Percentiles rank a stretch among this genome's conserved stretches.
Evolutionary conservation across 2,888 invertebrate genomes (phyloP).

Genomic region (Stramonita haemastoma): DNA sequence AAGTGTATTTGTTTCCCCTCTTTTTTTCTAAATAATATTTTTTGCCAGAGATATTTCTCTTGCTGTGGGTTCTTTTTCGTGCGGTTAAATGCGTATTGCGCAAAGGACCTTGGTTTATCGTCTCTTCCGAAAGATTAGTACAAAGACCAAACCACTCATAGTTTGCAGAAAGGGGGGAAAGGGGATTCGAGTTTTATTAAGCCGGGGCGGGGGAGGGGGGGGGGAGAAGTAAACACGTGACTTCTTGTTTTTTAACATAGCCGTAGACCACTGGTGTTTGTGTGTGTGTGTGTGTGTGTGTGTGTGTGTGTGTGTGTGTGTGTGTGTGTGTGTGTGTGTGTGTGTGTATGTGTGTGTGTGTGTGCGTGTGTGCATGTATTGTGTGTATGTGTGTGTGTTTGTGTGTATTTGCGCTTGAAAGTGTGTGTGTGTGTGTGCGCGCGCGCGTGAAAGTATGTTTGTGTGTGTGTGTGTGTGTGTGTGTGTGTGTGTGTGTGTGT

Average conservation of each 20-base stretch:
- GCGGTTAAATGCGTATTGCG: too few relatives aligned
- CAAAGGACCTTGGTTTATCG: too few relatives aligned
- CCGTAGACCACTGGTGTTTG: background rate
- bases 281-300: conserved; percentile 16
- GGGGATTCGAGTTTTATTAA: background rate
- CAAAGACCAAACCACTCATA: too few relatives aligned
- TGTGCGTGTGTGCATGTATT: background rate
- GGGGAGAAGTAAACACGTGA: background rate
- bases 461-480: background rate
- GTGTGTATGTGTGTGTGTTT: background rate
- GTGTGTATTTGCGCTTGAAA: background rate
- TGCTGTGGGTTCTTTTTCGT: too few relatives aligned
- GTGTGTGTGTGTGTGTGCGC: background rate
- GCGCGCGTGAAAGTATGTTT: background rate
- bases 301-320: background rate
- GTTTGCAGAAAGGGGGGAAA: too few relatives aligned
- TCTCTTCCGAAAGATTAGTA: too few relatives aligned
- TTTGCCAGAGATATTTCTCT: too few relatives aligned
- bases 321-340: background rate
- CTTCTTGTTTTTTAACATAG: too few relatives aligned
- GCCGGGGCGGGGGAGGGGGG: background rate
- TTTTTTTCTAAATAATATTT: too few relatives aligned
- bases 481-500: background rate
- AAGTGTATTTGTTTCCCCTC: too few relatives aligned
- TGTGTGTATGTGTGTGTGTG: background rate